Evolutionary conservation across 2,113 vertebrate genomes (phyloP).

Genomic region (Cricetomys ansorgei): DNA sequence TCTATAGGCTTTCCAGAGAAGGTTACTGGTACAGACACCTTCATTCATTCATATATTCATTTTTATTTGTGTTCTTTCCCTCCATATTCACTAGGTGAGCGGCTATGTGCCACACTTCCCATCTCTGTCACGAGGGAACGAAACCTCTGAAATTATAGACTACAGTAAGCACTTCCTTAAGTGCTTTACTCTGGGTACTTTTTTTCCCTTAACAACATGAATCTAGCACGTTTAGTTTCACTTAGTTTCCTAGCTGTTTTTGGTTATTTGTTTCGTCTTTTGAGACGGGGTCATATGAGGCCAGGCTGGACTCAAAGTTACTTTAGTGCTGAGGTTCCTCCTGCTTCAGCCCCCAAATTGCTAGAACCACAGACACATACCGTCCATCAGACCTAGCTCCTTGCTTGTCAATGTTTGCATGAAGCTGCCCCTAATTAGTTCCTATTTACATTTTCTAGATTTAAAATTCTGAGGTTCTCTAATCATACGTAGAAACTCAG

Average conservation of each 20-base stretch:
- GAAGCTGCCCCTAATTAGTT: neutral
- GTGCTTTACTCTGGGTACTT: neutral
- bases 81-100: neutral
- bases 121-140: neutral
- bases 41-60: neutral
- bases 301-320: neutral
- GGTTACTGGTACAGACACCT: neutral
- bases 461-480: slow-evolving; percentile 18
- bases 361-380: neutral
- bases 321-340: neutral
- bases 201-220: neutral
- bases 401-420: neutral
- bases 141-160: neutral
- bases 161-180: too few relatives aligned
- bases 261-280: neutral
- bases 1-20: neutral
- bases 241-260: neutral
- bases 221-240: neutral
- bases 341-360: neutral
- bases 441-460: neutral
- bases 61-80: neutral
- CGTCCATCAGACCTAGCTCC: neutral
- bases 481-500: neutral
- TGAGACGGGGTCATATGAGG: neutral
- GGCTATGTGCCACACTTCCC: too few relatives aligned